Evolutionary conservation across 2,113 vertebrate species (phyloP).

Genomic region (Hemicordylus capensis): DNA sequence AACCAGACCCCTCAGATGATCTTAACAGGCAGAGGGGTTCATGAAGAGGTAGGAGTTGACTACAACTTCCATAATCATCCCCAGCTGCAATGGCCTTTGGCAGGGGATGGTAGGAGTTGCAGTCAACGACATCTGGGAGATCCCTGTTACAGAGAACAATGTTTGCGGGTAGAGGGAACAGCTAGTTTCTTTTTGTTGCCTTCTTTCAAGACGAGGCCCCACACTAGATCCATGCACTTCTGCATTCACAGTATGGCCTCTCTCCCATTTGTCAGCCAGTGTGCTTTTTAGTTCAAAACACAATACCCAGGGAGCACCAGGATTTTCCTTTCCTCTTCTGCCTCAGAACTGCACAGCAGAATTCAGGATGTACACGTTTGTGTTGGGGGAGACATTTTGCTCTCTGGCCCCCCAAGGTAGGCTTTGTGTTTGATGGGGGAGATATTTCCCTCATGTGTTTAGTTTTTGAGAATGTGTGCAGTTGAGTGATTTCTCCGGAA

Average conservation of each 20-base stretch:
- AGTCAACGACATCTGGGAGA: too few relatives aligned
- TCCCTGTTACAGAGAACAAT: too few relatives aligned
- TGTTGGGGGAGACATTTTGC: conserved; percentile 47
- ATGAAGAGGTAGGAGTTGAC: too few relatives aligned
- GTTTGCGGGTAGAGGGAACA: too few relatives aligned
- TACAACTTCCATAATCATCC: too few relatives aligned
- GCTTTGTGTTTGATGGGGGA: not conserved
- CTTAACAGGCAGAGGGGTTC: too few relatives aligned
- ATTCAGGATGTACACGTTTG: conserved; percentile 54
- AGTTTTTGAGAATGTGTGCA: not conserved
- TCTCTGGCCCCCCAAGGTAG: not conserved
- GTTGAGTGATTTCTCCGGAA: not conserved
- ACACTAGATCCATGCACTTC: not conserved
- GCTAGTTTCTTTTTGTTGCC: too few relatives aligned
- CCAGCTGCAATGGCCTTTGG: too few relatives aligned
- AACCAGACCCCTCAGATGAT: too few relatives aligned
- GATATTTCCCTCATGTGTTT: conserved; percentile 6
- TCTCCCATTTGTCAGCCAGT: not conserved
- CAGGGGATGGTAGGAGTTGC: too few relatives aligned
- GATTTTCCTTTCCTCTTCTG: conserved; percentile 61
- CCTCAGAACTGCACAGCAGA: conserved; percentile 50
- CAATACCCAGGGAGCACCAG: conserved; percentile 43
- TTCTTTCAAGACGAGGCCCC: not conserved
- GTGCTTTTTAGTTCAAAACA: conserved; percentile 18
- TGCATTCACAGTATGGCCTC: not conserved